Conservation (phyloP, 2,888 invertebrate genomes). For the Onchidella celtica region DNA sequence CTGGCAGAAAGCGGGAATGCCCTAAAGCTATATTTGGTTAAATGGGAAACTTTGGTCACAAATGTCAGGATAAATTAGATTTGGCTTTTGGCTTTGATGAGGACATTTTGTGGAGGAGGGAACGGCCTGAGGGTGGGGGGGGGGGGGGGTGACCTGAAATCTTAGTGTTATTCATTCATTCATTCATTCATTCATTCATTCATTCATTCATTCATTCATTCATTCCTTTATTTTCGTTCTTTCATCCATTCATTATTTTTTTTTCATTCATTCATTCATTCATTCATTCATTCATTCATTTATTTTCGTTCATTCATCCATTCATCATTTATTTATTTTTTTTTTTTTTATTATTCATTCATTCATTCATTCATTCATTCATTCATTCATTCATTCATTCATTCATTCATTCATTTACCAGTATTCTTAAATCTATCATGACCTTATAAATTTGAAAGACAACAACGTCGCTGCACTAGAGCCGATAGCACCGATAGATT, state of each 20-base stretch:
- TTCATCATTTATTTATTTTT: background rate
- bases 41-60: too few species aligned
- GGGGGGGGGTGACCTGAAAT: too few species aligned
- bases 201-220: background rate
- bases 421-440: too few species aligned
- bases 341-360: background rate
- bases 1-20: too few species aligned
- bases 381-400: background rate
- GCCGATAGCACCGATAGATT: too few species aligned
- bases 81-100: too few species aligned
- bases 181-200: background rate
- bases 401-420: background rate
- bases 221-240: background rate
- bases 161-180: background rate
- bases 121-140: too few species aligned
- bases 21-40: too few species aligned
- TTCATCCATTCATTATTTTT: constrained; percentile 1
- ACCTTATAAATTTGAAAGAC: too few species aligned
- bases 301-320: background rate
- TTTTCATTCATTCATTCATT: constrained; percentile 4
- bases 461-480: too few species aligned
- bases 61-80: too few species aligned
- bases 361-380: background rate
- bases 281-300: background rate
- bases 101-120: too few species aligned